phyloP scores from a whole-genome alignment of 2,888 invertebrate species.

The Andricus curvator region DNA sequence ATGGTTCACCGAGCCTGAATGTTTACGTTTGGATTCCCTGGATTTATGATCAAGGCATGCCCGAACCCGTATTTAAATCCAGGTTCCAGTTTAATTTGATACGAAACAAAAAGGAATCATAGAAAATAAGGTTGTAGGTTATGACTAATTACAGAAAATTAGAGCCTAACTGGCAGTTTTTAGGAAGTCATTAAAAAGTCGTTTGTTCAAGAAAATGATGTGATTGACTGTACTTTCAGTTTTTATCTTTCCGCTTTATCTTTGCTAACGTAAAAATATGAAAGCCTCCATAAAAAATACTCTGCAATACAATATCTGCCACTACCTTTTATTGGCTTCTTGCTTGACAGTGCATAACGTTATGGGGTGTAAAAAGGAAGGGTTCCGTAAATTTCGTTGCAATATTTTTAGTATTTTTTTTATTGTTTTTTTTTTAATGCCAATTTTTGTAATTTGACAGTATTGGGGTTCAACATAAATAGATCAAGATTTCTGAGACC shows the following conservation, averaged over 20 bases:
- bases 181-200: conserved; percentile 22
- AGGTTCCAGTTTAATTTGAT: too few relatives aligned
- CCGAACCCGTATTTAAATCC: too few relatives aligned
- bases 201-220: conserved; percentile 10
- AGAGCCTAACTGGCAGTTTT: not conserved
- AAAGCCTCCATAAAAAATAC: conserved; percentile 10
- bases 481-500: not conserved
- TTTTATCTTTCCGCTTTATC: conserved; percentile 30
- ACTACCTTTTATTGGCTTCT: conserved; percentile 12
- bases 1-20: too few relatives aligned
- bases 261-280: not conserved
- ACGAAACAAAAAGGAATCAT: not conserved
- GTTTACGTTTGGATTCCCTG: too few relatives aligned
- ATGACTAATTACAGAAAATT: not conserved
- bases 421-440: not conserved
- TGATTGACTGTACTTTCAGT: not conserved
- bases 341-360: conserved; percentile 29
- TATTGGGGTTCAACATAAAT: not conserved
- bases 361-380: not conserved
- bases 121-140: not conserved
- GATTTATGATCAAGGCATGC: too few relatives aligned
- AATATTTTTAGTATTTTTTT: not conserved
- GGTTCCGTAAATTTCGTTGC: not conserved
- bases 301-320: not conserved
- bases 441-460: not conserved